Base-by-base conservation (phyloP, 2,888 invertebrate genomes). In the Torymus aiolomorphi region DNA sequence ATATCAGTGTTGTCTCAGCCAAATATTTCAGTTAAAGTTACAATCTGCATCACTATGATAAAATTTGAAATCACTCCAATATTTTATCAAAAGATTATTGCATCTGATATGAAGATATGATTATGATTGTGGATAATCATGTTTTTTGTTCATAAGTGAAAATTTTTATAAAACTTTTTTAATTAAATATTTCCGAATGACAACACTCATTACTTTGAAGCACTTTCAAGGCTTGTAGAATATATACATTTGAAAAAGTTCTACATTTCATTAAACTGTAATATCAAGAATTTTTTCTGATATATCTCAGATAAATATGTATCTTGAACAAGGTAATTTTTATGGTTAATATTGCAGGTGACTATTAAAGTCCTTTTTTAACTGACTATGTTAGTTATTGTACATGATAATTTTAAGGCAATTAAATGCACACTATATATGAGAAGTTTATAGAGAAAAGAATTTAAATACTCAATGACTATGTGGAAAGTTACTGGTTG, bases 151-250 rank as follows among this genome's bases (percentile, higher is more conserved):
- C 20, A 20, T 49, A 20, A 13, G 31, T 20, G 18, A 49, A 65
- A 56, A 31, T 20, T 63, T 63, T 16, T 16, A 20, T 18, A 16
- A 54, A 8, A 42, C 1, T 1, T 42, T 8, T 42, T 8, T 1
- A 10, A 42, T 42, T 42, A 8, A n/a, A 49, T 71, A 59, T 65
- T 71, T 52, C n/a, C 16, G 11, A 2, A 61, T 61, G 69, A 76
- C 59, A 69, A 61, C 56, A 56, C 63, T 31, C 14, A 31, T 51
- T 42, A 62, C 20, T 56, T 76, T 66, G 69, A 69, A 69, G 69
- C 69, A 69, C 62, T 69, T 77, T 71, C 71, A 66, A 71, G 66
- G 72, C 66, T 59, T 57, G 14, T 77, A 66, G n/a, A 57, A 54
- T 75, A 79, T 75, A 20, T 79, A 79, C 74, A 75, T 24, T 49